Evolutionary conservation across 2,113 vertebrate species (phyloP), one percentile per base, ranked within the genome.

Genomic region (Alligator sinensis): DNA sequence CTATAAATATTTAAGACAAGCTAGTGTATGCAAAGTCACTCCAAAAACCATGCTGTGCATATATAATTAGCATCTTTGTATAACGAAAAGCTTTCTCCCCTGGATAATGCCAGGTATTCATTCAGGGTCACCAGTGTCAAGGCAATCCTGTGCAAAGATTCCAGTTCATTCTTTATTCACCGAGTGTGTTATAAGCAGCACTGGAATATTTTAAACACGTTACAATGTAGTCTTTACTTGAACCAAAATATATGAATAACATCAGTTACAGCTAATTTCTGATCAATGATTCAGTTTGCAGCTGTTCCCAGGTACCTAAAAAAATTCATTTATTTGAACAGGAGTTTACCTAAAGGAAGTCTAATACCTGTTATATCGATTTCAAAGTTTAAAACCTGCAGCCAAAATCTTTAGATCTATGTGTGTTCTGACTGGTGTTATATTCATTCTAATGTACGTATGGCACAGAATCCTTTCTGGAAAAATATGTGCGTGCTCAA

Each of bases 241-340:
- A 85, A 93, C 75, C 74, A 85, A 88, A 83, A 25, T 57, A 85
- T 59, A n/a, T 47, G 90, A 90, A 85, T 86, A 94, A 88, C 87
- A 90, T 60, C 91, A 95, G 88, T 91, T 95, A 95, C 91, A 47
- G 68, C 86, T 91, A 87, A 91, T 75, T 68, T 95, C 86, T 88
- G 90, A 93, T 86, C 91, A 89, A 91, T 91, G 88, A 94, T 84
- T 93, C 82, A 60, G 87, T 91, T 83, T 88, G 87, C 86, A 91
- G 84, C 83, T 75, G 68, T 82, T 95, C 86, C 93, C 90, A 72
- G 90, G 91, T 84, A 72, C n/a, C 58, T 59, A 62, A 92, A 83
- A 90, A 82, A 91, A 89, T 22, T 72, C 12, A 61, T 72, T 90
- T 88, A 95, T 96, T 97, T 95, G 79, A 94, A 85, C 47, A 82